These are phyloP conservation scores for Leucosticte australis DNA, from an alignment of 2,113 vertebrate genomes.

Conservation along the genomic window DNA sequence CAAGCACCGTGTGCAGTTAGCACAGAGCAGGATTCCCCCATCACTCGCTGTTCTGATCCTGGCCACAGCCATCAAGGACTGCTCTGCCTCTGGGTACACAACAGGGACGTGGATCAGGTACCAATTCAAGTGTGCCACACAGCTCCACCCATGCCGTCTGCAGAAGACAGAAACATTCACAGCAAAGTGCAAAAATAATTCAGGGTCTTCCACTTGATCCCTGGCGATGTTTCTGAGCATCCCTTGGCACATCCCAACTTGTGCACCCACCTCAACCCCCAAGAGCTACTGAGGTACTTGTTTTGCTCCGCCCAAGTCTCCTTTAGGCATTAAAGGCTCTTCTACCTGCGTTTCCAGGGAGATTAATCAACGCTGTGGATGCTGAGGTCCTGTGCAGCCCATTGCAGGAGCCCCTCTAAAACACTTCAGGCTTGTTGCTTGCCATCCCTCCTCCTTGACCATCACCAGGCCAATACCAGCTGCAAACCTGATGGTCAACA, in stretches of 20 bases:
- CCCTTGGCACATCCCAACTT: not conserved
- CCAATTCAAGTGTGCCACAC: not conserved
- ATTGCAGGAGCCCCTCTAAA: not conserved
- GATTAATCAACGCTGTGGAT: not conserved
- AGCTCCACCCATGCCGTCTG: not conserved
- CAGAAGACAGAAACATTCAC: not conserved
- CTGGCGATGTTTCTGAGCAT: not conserved
- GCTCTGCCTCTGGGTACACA: not conserved
- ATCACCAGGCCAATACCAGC: not conserved
- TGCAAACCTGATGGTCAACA: not conserved
- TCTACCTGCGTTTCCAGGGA: not conserved
- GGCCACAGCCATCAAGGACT: not conserved
- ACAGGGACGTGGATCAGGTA: not conserved
- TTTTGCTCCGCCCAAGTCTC: not conserved
- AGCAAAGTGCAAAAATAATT: slow-evolving; percentile 25
- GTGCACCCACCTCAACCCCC: not conserved
- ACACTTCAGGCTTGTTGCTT: not conserved
- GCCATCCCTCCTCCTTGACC: not conserved
- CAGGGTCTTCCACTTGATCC: not conserved
- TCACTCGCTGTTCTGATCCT: not conserved
- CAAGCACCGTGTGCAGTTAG: not conserved
- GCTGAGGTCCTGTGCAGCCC: not conserved
- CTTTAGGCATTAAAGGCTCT: not conserved
- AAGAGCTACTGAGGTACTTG: not conserved
- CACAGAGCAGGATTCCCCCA: not conserved